Evolutionary conservation across 2,888 invertebrate genomes (phyloP).

Genomic region (Teleiodes luculella): DNA sequence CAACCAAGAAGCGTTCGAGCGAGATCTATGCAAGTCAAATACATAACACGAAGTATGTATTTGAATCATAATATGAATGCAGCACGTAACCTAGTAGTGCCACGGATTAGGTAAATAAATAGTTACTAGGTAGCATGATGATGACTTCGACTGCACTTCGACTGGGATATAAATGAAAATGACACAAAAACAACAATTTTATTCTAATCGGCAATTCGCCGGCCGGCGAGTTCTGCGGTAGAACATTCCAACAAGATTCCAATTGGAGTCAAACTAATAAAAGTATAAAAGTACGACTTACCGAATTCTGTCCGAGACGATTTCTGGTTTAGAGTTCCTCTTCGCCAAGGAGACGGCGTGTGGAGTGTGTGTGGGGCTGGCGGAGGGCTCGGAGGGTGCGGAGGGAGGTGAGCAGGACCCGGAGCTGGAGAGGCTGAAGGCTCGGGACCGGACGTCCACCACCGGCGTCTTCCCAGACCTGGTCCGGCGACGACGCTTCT

Average conservation of each 20-base stretch:
- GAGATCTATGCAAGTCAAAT: neutral
- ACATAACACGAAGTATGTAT: neutral
- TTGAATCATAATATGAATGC: too few species aligned
- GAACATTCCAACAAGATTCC: neutral
- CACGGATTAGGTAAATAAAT: constrained; percentile 1
- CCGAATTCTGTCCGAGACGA: constrained; percentile 89
- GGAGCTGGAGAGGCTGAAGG: constrained; percentile 87
- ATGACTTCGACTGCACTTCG: neutral
- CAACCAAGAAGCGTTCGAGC: neutral
- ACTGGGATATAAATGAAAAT: neutral
- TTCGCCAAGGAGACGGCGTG: constrained; percentile 77
- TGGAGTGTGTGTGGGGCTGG: constrained; percentile 86
- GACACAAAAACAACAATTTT: neutral
- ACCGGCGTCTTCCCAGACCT: constrained; percentile 59
- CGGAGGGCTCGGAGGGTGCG: constrained; percentile 86
- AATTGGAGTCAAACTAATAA: too few species aligned
- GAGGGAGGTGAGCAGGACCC: constrained; percentile 91
- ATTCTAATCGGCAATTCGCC: constrained; percentile 1
- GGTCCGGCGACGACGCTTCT: constrained; percentile 65
- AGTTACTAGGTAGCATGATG: neutral
- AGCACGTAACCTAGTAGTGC: too few species aligned
- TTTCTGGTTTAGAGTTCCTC: constrained; percentile 87
- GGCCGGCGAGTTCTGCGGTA: neutral
- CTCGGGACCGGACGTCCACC: constrained; percentile 80
- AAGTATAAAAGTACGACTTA: constrained; percentile 74